Evolutionary conservation across 2,888 invertebrate species (phyloP).

Genomic region (Drosophila macrospina): DNA sequence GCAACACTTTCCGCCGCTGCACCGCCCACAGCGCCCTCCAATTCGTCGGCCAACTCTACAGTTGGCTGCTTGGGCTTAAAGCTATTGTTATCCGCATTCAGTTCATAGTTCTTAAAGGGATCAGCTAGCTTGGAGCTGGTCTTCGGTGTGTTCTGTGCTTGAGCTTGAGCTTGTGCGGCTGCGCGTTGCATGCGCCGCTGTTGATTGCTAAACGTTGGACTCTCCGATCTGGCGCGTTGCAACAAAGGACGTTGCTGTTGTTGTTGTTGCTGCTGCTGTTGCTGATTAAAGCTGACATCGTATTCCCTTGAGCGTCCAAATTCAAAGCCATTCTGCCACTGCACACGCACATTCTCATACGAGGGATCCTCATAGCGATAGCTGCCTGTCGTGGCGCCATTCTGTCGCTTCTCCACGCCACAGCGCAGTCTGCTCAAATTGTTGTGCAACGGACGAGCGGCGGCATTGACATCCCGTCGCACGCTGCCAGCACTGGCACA

Average conservation of each 20-base stretch:
- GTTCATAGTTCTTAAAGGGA: slow-evolving; percentile 84
- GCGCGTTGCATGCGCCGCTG: slow-evolving; percentile 71
- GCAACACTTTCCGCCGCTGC: slow-evolving; percentile 39
- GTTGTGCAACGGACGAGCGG: slow-evolving; percentile 80
- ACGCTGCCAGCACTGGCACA: slow-evolving; percentile 40
- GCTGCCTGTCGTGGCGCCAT: slow-evolving; percentile 15
- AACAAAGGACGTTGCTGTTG: slow-evolving; percentile 73
- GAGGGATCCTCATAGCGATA: slow-evolving; percentile 84
- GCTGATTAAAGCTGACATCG: slow-evolving; percentile 50
- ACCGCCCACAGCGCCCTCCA: slow-evolving; percentile 78
- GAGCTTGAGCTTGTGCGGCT: slow-evolving; percentile 40
- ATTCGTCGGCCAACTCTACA: slow-evolving; percentile 56
- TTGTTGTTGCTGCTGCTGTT: slow-evolving; percentile 64
- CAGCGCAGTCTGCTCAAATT: slow-evolving; percentile 82
- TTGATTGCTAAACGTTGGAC: slow-evolving; percentile 82
- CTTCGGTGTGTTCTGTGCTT: slow-evolving; percentile 32
- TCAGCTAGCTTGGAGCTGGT: slow-evolving; percentile 76
- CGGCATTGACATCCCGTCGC: slow-evolving; percentile 69
- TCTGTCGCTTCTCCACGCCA: slow-evolving; percentile 58
- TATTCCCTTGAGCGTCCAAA: slow-evolving; percentile 84
- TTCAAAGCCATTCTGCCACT: slow-evolving; percentile 85
- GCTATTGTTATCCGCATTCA: slow-evolving; percentile 83
- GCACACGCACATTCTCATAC: slow-evolving; percentile 85
- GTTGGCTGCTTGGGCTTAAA: slow-evolving; percentile 81
- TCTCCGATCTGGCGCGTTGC: slow-evolving; percentile 84